phyloP scores from a whole-genome alignment of 2,797 vertebrate species.

The Anabas testudineus region DNA sequence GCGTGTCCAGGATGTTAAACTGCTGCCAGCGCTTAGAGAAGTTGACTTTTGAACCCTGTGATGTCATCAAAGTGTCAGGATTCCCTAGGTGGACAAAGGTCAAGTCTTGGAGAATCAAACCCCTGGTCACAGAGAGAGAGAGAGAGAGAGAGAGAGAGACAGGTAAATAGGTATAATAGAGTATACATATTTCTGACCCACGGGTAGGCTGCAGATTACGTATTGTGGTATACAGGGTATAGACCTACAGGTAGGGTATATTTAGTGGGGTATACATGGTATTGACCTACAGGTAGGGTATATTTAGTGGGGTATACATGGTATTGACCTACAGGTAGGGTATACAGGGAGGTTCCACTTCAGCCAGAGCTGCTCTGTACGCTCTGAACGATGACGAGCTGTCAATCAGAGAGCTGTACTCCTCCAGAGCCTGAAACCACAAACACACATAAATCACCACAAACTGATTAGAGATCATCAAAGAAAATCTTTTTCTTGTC shows the following conservation, averaged over 20 bases:
- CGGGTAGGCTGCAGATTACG: neutral
- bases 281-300: neutral
- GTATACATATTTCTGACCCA: no score
- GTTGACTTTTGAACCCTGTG: constrained; percentile 89
- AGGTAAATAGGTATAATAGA: no score
- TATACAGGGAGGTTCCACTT: constrained; percentile 94
- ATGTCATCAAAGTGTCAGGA: constrained; percentile 85
- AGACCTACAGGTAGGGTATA: constrained; percentile 89
- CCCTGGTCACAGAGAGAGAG: constrained; percentile 78
- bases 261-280: neutral
- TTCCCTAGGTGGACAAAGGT: constrained; percentile 97
- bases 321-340: constrained; percentile 85
- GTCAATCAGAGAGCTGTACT: constrained; percentile 94
- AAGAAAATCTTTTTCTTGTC: rapidly evolving
- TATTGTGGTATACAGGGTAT: neutral
- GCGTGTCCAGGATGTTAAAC: constrained; percentile 95
- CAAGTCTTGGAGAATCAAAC: constrained; percentile 95
- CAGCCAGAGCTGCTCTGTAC: constrained; percentile 91
- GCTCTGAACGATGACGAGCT: constrained; percentile 95
- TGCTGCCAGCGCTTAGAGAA: constrained; percentile 98
- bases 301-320: neutral
- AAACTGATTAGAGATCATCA: rapidly evolving
- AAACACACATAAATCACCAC: neutral
- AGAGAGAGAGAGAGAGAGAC: neutral
- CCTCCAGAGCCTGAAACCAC: constrained; percentile 87